These are phyloP conservation scores for Copidosoma aretas DNA, from an alignment of 2,888 invertebrate species.

Conservation along the genomic window DNA sequence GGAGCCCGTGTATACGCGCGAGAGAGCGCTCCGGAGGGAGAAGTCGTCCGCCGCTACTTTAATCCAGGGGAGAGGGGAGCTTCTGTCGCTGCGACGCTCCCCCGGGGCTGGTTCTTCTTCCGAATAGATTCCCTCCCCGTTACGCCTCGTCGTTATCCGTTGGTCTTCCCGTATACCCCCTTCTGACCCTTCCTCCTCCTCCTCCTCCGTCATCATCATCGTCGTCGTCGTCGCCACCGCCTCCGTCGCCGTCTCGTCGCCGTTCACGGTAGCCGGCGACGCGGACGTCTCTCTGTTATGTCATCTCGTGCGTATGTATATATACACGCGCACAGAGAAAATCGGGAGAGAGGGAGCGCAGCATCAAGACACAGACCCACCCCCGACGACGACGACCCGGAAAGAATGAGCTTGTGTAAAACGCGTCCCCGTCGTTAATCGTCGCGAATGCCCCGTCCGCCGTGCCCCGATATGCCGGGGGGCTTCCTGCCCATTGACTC, in stretches of 20 bases:
- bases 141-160: constrained; percentile 35
- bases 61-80: constrained; percentile 18
- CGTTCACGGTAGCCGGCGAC: constrained; percentile 3
- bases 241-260: constrained; percentile 2
- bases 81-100: background rate
- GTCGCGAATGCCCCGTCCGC: constrained; percentile 38
- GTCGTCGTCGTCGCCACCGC: constrained; percentile 21
- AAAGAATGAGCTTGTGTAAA: constrained; percentile 37
- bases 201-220: constrained; percentile 30
- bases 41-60: constrained; percentile 16
- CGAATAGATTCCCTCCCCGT: constrained; percentile 36
- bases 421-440: constrained; percentile 43
- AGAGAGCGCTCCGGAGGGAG: background rate
- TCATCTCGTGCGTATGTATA: background rate
- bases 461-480: constrained; percentile 14
- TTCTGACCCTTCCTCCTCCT: constrained; percentile 34
- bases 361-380: background rate
- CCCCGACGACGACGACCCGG: constrained; percentile 5
- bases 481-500: constrained; percentile 42
- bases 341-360: background rate
- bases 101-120: background rate
- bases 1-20: background rate
- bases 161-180: background rate
- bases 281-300: constrained; percentile 9
- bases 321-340: background rate